A percentile compares a stretch with the other conserved stretches of the same genome.
phyloP scores from a whole-genome alignment of 2,797 vertebrate genomes.

The Lagodon rhomboides region DNA sequence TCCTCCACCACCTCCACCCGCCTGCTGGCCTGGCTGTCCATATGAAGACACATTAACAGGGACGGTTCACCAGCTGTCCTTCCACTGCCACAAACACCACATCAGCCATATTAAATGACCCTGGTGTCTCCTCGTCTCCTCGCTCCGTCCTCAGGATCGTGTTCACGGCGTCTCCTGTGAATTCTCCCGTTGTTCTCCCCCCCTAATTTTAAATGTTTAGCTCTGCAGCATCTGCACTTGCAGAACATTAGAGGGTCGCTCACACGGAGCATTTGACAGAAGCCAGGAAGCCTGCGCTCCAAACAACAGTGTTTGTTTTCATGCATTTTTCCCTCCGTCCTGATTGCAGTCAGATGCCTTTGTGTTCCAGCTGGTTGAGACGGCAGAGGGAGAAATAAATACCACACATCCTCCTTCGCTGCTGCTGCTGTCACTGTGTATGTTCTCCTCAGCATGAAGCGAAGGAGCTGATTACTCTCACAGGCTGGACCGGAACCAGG shows the following conservation, averaged over 20 bases:
- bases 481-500: slow-evolving; percentile 9
- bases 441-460: slow-evolving; percentile 37
- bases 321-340: slow-evolving; percentile 85
- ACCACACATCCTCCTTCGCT: slow-evolving; percentile 55
- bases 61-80: slow-evolving; percentile 58
- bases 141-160: background rate
- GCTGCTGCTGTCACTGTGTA: slow-evolving; percentile 55
- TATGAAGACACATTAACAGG: slow-evolving; percentile 46
- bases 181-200: background rate
- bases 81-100: slow-evolving; percentile 40
- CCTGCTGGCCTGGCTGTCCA: slow-evolving; percentile 49
- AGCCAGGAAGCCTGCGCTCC: slow-evolving; percentile 90
- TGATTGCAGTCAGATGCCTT: slow-evolving; percentile 96
- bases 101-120: slow-evolving; percentile 67
- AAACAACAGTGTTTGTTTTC: slow-evolving; percentile 93
- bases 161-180: slow-evolving; percentile 5
- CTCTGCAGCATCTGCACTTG: slow-evolving; percentile 75
- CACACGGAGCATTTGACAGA: slow-evolving; percentile 90
- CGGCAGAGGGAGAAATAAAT: slow-evolving; percentile 72
- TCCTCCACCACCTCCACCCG: slow-evolving; percentile 16
- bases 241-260: slow-evolving; percentile 88
- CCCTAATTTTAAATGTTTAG: slow-evolving; percentile 40
- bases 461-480: slow-evolving; percentile 44
- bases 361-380: slow-evolving; percentile 84
- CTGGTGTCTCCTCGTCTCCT: background rate